phyloP scores from a whole-genome alignment of 1,140 invertebrate species.

The Drosophila setifemur region DNA sequence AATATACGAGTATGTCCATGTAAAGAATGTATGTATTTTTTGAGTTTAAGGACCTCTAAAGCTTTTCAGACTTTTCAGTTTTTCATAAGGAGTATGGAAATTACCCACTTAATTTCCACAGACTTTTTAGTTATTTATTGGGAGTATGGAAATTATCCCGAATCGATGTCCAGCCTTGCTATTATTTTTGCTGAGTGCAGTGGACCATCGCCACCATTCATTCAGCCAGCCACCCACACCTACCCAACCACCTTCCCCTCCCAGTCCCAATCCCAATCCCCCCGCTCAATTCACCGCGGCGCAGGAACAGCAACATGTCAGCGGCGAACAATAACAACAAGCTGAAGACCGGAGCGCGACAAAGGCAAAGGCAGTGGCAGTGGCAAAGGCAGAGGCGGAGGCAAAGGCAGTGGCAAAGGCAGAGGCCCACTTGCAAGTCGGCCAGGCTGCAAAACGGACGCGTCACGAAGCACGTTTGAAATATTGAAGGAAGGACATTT shows the following conservation, averaged over 20 bases:
- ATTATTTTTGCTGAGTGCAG: background rate
- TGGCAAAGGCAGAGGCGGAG: conserved; percentile 45
- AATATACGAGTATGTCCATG: no score
- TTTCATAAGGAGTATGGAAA: no score
- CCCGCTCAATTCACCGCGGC: conserved; percentile 69
- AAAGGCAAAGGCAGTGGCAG: conserved; percentile 42
- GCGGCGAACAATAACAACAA: conserved; percentile 61
- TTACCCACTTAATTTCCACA: no score
- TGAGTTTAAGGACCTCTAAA: no score
- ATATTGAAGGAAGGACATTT: conserved; percentile 82
- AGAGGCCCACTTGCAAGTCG: conserved; percentile 65
- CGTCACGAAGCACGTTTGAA: conserved; percentile 80
- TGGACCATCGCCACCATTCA: conserved; percentile 1
- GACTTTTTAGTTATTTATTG: no score
- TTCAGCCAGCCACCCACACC: background rate
- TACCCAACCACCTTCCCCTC: conserved; percentile 19
- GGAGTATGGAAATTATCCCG: no score
- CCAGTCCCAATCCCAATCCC: no score
- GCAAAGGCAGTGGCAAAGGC: conserved; percentile 27
- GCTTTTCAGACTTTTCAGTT: no score
- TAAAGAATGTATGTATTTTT: no score
- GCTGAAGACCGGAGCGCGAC: conserved; percentile 46
- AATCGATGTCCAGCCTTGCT: no score
- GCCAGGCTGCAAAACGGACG: conserved; percentile 73
- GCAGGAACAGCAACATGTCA: conserved; percentile 73